Conservation (phyloP, 2,113 vertebrate species). For the Xyrauchen texanus region DNA sequence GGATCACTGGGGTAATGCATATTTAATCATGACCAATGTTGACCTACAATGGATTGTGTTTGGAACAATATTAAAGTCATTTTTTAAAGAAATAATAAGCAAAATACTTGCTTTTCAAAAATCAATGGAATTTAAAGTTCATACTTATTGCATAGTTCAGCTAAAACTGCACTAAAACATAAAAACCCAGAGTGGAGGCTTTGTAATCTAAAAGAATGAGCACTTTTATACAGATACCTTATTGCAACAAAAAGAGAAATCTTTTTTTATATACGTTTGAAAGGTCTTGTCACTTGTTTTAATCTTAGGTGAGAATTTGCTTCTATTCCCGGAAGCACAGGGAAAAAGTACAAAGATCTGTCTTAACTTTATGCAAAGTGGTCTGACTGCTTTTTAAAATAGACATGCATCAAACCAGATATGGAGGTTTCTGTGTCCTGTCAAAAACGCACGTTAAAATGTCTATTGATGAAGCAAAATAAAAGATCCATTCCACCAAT, state of each 20-base stretch:
- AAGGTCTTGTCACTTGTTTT: conserved; percentile 78
- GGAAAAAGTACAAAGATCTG: conserved; percentile 62
- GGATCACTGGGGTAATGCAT: conserved; percentile 5
- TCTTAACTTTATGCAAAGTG: conserved; percentile 81
- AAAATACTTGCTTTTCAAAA: conserved; percentile 6
- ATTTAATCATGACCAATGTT: conserved; percentile 30
- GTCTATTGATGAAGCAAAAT: conserved; percentile 62
- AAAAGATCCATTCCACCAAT: neutral
- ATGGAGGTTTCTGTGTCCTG: conserved; percentile 68
- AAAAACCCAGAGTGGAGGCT: conserved; percentile 60
- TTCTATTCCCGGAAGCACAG: conserved; percentile 77
- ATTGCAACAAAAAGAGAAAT: conserved; percentile 62
- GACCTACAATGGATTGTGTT: conserved; percentile 40
- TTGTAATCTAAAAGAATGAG: conserved; percentile 72
- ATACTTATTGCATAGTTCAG: conserved; percentile 50
- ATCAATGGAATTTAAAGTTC: conserved; percentile 43
- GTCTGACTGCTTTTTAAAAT: conserved; percentile 69
- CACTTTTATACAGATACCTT: conserved; percentile 68
- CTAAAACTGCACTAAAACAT: conserved; percentile 49
- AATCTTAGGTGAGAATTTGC: conserved; percentile 78
- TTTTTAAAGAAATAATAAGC: neutral
- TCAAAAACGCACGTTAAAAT: conserved; percentile 71
- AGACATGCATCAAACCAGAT: conserved; percentile 65
- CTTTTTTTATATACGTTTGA: conserved; percentile 68
- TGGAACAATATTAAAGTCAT: conserved; percentile 37